Base-by-base conservation (phyloP, 2,113 vertebrate genomes). In the Lates calcarifer region DNA sequence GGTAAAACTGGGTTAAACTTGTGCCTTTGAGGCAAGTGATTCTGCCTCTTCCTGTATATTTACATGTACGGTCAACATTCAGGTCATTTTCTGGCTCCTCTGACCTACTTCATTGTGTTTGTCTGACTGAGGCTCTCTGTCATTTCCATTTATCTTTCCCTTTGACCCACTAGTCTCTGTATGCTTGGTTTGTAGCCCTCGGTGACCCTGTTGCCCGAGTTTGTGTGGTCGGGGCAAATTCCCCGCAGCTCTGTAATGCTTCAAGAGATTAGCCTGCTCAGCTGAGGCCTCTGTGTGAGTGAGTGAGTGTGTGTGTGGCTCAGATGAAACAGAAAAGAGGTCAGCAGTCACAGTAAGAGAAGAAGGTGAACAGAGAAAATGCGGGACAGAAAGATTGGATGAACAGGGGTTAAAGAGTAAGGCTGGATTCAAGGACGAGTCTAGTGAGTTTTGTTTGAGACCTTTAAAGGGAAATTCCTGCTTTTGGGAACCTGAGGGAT, bases 241-340 rank as follows among this genome's bases (percentile, higher is more conserved):
- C 92, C 89, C 62, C 28, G 88, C 83, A 84, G 81, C 87, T 77
- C 85, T 87, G 90, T 84, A 92, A 91, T 85, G 72, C 87, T 91
- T 92, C 39, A 74, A 58, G 82, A 91, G 90, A 91, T 92, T 90
- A 93, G 90, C 85, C 84, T 43, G 82, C 88, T 92, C 91, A 91
- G 85, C 87, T 87, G 87, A 93, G 90, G 77, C 85, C 74, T 86
- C 24, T 60, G 26, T 6, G 82, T 58, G 60, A 47, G 71, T 68
- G 68, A 68, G 64, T 51, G 76, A 60, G 83, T 72, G 64, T 51
- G 76, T 63, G 83, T 64, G 72, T 26, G 72, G 75, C 82, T 89
- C 63, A 61, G 87, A 79, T n/a, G 2, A 71, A 72, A 80, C 10
- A 45, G 37, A 86, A 87, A 88, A 60, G 80, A 89, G 84, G 81